Conservation (phyloP, 2,888 invertebrate species). For the Drosophila siamana region DNA sequence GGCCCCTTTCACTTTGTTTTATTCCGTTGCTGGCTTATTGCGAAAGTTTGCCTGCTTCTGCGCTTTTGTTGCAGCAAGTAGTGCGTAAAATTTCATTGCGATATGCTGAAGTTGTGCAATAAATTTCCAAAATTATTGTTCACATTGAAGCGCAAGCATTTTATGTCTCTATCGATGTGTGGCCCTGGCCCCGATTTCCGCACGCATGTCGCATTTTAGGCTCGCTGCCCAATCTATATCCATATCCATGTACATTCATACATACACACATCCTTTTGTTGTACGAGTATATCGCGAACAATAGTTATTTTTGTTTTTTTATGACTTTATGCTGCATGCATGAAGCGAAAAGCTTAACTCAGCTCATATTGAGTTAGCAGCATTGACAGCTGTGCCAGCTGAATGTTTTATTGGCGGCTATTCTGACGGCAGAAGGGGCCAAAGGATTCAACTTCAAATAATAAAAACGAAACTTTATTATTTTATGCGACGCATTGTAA, state of each 20-base stretch:
- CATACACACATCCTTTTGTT: no score
- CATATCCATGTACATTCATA: constrained; percentile 9
- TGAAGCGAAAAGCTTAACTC: constrained; percentile 18
- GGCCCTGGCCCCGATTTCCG: constrained; percentile 57
- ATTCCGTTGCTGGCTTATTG: constrained; percentile 55
- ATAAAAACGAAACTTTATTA: constrained; percentile 11
- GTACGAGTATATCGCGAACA: constrained; percentile 7
- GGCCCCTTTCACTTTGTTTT: constrained; percentile 59
- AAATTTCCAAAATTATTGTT: constrained; percentile 73
- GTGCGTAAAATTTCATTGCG: constrained; percentile 77
- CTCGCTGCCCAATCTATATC: constrained; percentile 52
- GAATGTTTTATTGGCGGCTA: constrained; percentile 31
- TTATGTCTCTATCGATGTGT: constrained; percentile 51
- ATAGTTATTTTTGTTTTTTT: constrained; percentile 60
- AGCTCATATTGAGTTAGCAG: constrained; percentile 45
- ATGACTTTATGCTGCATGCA: constrained; percentile 52
- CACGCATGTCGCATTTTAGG: constrained; percentile 57
- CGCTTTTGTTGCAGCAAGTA: constrained; percentile 65
- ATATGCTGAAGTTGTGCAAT: constrained; percentile 73
- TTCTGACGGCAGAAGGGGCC: not conserved
- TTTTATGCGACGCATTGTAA: constrained; percentile 3
- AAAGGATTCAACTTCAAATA: constrained; percentile 13
- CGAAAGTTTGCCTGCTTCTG: constrained; percentile 48
- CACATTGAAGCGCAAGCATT: constrained; percentile 68
- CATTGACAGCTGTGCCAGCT: constrained; percentile 40